These are phyloP conservation scores for Propithecus deckenii DNA, from an alignment of 2,797 vertebrate species.

Conservation along the genomic window DNA sequence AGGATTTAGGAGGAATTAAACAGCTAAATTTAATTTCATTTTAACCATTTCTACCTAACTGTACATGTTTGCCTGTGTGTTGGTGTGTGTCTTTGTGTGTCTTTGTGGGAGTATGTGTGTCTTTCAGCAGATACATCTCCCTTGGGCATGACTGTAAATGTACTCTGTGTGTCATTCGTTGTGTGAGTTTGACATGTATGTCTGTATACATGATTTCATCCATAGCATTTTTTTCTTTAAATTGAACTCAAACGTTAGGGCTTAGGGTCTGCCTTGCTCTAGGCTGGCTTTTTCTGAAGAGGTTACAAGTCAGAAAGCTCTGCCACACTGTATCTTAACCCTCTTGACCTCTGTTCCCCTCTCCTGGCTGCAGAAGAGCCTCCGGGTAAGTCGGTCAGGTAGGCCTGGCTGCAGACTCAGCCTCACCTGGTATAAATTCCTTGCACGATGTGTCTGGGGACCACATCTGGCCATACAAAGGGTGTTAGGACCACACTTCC, in stretches of 20 bases:
- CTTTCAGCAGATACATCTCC: background rate
- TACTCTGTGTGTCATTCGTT: background rate
- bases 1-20: background rate
- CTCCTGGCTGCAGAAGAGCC: slow-evolving; percentile 80
- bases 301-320: slow-evolving; percentile 2
- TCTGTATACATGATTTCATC: background rate
- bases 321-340: background rate
- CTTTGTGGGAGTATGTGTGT: background rate
- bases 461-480: background rate
- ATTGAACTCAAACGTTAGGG: background rate
- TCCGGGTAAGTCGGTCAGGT: slow-evolving; percentile 79
- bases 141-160: background rate
- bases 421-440: rapidly evolving
- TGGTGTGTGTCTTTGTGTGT: background rate
- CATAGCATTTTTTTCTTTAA: background rate
- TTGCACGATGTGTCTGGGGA: background rate
- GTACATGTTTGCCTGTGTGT: background rate
- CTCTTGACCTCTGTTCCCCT: slow-evolving; percentile 50
- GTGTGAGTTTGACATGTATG: background rate
- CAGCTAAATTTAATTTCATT: background rate
- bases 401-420: background rate
- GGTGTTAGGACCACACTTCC: background rate
- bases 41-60: background rate
- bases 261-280: background rate
- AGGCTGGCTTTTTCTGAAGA: background rate